Evolutionary conservation across 2,888 invertebrate genomes (phyloP).

Genomic region (Lithophane semibrunnea): DNA sequence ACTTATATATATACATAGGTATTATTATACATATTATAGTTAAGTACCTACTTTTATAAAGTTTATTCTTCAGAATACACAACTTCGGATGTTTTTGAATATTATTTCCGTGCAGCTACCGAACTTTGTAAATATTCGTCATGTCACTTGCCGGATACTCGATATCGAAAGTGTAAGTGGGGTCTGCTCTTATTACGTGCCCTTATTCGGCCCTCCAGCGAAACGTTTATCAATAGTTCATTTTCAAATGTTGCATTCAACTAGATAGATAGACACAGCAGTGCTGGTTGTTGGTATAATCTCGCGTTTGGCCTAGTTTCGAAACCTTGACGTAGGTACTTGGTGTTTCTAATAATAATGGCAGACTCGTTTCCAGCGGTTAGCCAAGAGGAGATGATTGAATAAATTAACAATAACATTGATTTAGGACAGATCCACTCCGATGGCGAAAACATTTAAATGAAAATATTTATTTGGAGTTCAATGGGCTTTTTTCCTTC

Average conservation of each 20-base stretch:
- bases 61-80: neutral
- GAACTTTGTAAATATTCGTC: slow-evolving; percentile 15
- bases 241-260: slow-evolving; percentile 59
- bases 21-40: no score
- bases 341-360: slow-evolving; percentile 84
- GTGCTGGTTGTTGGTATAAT: slow-evolving; percentile 68
- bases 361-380: slow-evolving; percentile 78
- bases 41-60: neutral
- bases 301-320: slow-evolving; percentile 85
- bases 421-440: slow-evolving; percentile 36
- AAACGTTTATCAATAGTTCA: slow-evolving; percentile 47
- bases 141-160: slow-evolving; percentile 17
- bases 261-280: slow-evolving; percentile 52
- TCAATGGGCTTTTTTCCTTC: slow-evolving; percentile 11
- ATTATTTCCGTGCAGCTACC: neutral
- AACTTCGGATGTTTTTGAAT: slow-evolving; percentile 5
- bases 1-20: no score
- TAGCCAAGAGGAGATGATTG: slow-evolving; percentile 74
- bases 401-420: slow-evolving; percentile 64
- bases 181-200: slow-evolving; percentile 38
- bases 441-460: slow-evolving; percentile 21
- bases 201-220: slow-evolving; percentile 48
- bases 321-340: slow-evolving; percentile 85
- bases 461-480: slow-evolving; percentile 25
- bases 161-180: slow-evolving; percentile 50